Evolutionary conservation across 2,113 vertebrate genomes (phyloP), one percentile per base, ranked within the genome.

Genomic region (Danio rerio): DNA sequence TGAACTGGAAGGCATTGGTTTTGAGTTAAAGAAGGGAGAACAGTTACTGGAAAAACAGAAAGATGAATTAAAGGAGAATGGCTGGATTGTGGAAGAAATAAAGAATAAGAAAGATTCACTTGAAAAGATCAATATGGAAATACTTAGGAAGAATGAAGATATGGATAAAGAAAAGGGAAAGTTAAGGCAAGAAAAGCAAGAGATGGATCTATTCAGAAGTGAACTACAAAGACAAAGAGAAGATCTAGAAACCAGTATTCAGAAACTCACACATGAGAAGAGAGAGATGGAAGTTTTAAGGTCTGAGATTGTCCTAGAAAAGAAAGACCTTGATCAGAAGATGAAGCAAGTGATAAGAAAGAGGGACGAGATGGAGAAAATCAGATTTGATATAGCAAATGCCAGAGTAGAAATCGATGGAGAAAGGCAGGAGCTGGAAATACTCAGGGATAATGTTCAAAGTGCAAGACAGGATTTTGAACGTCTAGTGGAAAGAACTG

Each of bases 271-370:
- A 12, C 87, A 4, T 73, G 85, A 85, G 65, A 87, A 83, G 9
- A 77, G 69, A 78, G 84, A 90, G 40, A 73, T 86, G 71, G 88
- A 89, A 55, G 73, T 84, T 5, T 16, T 87, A 7, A 87, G 49
- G 5, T 59, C 61, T 52, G 89, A 90, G 81, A 84, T 80, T 13
- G 77, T 88, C 74, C 76, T 55, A 0, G 81, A 89, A 65, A 88
- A 81, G 79, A 90, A 56, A 72, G 86, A 89, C 71, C 70, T 43
- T 9, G 75, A 89, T 58, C 49, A 61, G 7, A 65, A 31, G 13
- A 58, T 87, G 8, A 82, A 81, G 73, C 86, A 88, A 82, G 66
- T 6, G 6, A 73, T 8, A 4, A 88, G 84, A 82, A 83, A 83
- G 78, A 86, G 59, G 5, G 68, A 77, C 42, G 83, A 80, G 5